Conservation (phyloP, 2,113 vertebrate genomes). For the Hemichromis elongatus region DNA sequence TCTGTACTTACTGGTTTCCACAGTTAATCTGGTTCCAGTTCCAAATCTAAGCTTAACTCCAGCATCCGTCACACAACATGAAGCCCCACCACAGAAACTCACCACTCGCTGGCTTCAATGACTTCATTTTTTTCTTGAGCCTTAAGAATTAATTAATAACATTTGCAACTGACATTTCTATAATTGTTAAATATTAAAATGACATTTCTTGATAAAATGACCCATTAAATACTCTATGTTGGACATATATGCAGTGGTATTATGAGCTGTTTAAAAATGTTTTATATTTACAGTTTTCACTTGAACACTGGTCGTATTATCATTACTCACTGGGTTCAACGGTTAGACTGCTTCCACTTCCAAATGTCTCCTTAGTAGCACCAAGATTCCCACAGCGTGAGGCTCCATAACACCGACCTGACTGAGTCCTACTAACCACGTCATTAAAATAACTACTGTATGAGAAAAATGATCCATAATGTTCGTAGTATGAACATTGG, state of each 20-base stretch:
- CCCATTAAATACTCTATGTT: neutral
- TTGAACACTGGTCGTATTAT: neutral
- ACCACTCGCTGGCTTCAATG: too few relatives aligned
- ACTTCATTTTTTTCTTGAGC: accelerated
- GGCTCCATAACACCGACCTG: neutral
- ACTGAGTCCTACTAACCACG: neutral
- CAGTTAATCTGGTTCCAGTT: neutral
- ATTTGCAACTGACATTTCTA: accelerated
- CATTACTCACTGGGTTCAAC: neutral
- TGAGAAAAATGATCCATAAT: accelerated
- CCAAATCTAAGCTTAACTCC: neutral
- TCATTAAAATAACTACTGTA: accelerated
- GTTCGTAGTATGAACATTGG: accelerated
- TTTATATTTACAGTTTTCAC: neutral
- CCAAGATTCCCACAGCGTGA: accelerated
- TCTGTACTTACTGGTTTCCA: neutral
- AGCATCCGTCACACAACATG: neutral
- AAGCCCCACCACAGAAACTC: neutral
- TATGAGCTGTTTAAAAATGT: neutral
- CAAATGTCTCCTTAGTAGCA: neutral
- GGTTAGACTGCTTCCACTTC: accelerated
- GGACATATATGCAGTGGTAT: too few relatives aligned
- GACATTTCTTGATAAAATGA: neutral
- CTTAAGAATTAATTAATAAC: accelerated
- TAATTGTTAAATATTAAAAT: neutral